Conservation (phyloP, 2,797 vertebrate genomes). For the Hypotaenidia philippensis region DNA sequence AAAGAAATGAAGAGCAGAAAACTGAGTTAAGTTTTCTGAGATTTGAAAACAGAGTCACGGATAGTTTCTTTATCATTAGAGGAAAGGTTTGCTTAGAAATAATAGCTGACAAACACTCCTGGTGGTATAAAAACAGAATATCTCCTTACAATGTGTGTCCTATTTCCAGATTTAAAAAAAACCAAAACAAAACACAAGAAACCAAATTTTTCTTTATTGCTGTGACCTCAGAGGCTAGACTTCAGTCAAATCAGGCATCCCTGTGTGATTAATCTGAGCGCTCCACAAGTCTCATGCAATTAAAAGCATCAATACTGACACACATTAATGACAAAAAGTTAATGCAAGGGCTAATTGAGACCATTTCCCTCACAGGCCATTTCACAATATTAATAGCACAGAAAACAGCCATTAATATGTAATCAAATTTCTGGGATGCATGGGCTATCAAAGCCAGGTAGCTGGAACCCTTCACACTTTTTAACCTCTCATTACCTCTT, state of each 20-base stretch:
- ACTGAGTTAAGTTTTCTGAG: not conserved
- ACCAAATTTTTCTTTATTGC: not conserved
- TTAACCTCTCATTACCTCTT: slow-evolving; percentile 22
- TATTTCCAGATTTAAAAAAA: not conserved
- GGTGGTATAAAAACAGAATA: not conserved
- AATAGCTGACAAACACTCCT: not conserved
- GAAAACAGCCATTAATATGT: slow-evolving; percentile 57
- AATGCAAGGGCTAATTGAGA: slow-evolving; percentile 59
- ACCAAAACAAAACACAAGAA: not conserved
- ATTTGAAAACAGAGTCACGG: not conserved
- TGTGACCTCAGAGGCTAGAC: not conserved
- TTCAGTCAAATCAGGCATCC: not conserved
- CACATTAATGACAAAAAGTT: slow-evolving; percentile 53
- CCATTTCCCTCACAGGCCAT: slow-evolving; percentile 36
- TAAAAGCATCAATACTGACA: slow-evolving; percentile 36
- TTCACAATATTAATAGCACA: slow-evolving; percentile 39
- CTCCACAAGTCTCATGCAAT: slow-evolving; percentile 6
- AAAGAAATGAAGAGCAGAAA: not conserved
- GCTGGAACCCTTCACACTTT: slow-evolving; percentile 30
- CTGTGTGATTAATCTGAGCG: not conserved
- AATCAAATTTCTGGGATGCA: slow-evolving; percentile 59
- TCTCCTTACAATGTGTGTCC: not conserved
- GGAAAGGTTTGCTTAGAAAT: not conserved
- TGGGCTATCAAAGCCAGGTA: slow-evolving; percentile 36
- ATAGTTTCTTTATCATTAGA: not conserved